Evolutionary conservation across 2,888 invertebrate genomes (phyloP).

Genomic region (Chrysolina oricalcia): DNA sequence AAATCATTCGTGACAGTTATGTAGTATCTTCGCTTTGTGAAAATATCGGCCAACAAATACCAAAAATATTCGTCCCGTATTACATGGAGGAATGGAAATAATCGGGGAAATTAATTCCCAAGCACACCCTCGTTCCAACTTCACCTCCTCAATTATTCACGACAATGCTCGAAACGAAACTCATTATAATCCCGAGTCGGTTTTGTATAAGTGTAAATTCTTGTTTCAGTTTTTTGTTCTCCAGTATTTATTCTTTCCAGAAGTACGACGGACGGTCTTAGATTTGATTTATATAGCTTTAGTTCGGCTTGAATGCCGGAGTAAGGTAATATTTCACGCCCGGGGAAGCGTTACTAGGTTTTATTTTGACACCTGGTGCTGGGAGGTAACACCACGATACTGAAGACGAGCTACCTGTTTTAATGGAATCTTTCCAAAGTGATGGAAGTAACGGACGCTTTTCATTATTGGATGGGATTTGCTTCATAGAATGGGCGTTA

Average conservation of each 20-base stretch:
- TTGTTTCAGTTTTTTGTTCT: conserved; percentile 11
- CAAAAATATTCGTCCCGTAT: neutral
- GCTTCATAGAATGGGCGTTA: too few relatives aligned
- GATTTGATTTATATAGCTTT: conserved; percentile 8
- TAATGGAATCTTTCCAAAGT: neutral
- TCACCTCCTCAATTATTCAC: conserved; percentile 9
- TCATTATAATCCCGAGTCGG: neutral
- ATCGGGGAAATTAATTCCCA: neutral
- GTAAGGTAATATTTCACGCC: conserved; percentile 4
- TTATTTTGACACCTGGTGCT: conserved; percentile 12
- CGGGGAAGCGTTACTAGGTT: neutral
- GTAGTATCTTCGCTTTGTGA: too few relatives aligned
- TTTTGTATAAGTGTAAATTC: conserved; percentile 10
- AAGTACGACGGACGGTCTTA: neutral
- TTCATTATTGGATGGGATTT: neutral
- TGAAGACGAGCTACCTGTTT: neutral
- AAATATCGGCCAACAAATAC: too few relatives aligned
- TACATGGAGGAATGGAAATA: neutral
- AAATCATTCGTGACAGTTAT: too few relatives aligned
- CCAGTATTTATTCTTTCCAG: conserved; percentile 19
- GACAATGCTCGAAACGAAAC: neutral
- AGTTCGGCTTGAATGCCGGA: neutral
- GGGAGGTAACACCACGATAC: neutral
- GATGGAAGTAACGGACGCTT: neutral
- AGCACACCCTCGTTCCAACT: neutral